Evolutionary conservation across 2,888 invertebrate genomes (phyloP), one percentile per base, ranked within the genome.

Genomic region (Disparrhopalites patrizii): DNA sequence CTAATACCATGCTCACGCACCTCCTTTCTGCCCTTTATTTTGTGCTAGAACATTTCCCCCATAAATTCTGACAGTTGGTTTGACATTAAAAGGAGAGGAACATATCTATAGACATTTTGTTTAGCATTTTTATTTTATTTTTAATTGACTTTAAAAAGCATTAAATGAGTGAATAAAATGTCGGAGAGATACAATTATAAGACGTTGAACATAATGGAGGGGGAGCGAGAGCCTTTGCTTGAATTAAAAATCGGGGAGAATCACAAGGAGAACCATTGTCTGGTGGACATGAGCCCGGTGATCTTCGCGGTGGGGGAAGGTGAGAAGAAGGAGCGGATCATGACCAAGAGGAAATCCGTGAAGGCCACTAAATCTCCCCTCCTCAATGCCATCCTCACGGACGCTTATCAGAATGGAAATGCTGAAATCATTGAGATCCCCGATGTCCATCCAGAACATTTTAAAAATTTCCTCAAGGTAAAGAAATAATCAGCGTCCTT

Each of bases 351-450:
- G 47, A 47, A 23, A 20, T 47, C 47, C 47, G 18, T 47, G 8
- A n/a, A n/a, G n/a, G n/a, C n/a, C n/a, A n/a, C 54, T n/a, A 52
- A 52, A 1, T 90, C 90, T 76, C 89, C 89, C 0, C 91, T 92
- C 1, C 91, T 92, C 78, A 90, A 91, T 79, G 90, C 90, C 3
- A 90, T 91, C 87, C 91, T 92, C 77, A 89, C 90, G 77, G 89
- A 65, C 40, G 36, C 47, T 1, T 52, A 28, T 31, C 15, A 58
- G 3, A 65, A 65, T 38, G 65, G 65, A 28, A 23, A 57, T 66
- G 87, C 90, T 75, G 86, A 69, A 33, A 61, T 61, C 7, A 69
- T 91, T 58, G 89, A 90, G 77, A 80, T 91, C 51, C 90, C 91
- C 0, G 91, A 92, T 79, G 88, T 92, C 0, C 91, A 91, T 76